phyloP scores from a whole-genome alignment of 2,113 vertebrate genomes.

The Melanostigma gelatinosum region DNA sequence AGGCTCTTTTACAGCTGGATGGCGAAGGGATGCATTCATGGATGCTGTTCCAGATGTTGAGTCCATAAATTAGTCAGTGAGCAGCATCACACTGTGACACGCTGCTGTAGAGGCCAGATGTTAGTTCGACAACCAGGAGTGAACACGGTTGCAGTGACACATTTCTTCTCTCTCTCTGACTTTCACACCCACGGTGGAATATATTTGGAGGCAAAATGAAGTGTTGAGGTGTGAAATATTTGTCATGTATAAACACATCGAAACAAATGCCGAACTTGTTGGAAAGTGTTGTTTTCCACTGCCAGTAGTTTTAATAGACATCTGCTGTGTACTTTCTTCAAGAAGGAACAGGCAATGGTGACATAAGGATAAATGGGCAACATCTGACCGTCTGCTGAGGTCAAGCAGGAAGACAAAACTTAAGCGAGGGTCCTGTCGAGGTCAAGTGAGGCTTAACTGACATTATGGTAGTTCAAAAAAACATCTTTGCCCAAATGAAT shows the following conservation, averaged over 20 bases:
- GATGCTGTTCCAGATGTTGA: constrained; percentile 53
- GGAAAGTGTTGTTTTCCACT: neutral
- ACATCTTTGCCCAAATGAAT: neutral
- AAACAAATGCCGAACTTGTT: neutral
- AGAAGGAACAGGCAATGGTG: neutral
- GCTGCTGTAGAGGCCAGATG: neutral
- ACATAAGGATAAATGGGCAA: constrained; percentile 8
- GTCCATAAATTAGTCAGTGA: constrained; percentile 2
- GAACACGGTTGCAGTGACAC: neutral
- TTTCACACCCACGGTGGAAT: neutral
- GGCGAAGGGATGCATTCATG: constrained; percentile 30
- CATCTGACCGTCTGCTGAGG: constrained; percentile 32
- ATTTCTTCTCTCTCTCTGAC: neutral
- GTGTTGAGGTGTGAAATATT: neutral
- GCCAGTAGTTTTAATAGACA: neutral
- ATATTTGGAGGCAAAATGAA: neutral
- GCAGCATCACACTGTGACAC: neutral
- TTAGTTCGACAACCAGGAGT: neutral
- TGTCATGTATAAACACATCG: neutral
- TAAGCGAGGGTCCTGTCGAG: constrained; percentile 30
- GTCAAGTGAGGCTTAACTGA: constrained; percentile 46
- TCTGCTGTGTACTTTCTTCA: neutral
- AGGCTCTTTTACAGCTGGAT: constrained; percentile 38
- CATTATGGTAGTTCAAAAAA: constrained; percentile 3
- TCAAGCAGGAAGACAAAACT: constrained; percentile 62